Percentiles rank a stretch among this genome's conserved stretches.
These are phyloP conservation scores for Agriotes lineatus DNA, from an alignment of 2,888 invertebrate genomes.

Conservation along the genomic window DNA sequence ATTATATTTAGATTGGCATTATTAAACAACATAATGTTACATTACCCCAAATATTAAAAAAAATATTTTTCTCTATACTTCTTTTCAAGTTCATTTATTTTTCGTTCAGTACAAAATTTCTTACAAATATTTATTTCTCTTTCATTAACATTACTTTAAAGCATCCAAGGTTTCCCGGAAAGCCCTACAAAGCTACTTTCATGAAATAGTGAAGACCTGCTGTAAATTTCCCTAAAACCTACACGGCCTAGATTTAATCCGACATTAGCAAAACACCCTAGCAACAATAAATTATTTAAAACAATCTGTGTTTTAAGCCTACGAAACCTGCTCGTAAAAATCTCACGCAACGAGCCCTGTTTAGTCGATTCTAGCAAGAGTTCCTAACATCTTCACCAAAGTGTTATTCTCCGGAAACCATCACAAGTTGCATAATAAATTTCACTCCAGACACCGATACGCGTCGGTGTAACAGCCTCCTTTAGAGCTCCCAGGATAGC, in stretches of 20 bases:
- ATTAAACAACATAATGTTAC: no score
- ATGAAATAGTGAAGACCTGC: no score
- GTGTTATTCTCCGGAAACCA: constrained; percentile 41
- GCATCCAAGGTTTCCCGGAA: not conserved
- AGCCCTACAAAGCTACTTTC: no score
- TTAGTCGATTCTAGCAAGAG: constrained; percentile 29
- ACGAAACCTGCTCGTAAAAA: constrained; percentile 2
- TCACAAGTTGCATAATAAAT: constrained; percentile 45
- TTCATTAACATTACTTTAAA: no score
- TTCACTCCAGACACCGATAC: constrained; percentile 44
- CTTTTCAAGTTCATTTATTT: no score
- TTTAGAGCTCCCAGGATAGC: constrained; percentile 43
- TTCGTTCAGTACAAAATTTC: no score
- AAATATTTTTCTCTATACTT: no score
- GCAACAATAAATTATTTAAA: constrained; percentile 5
- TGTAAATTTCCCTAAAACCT: no score
- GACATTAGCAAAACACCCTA: not conserved
- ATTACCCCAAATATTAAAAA: no score
- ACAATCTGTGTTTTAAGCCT: not conserved
- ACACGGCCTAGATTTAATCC: no score
- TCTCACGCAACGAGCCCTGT: constrained; percentile 27
- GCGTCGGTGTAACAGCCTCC: constrained; percentile 43
- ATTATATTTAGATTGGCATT: no score
- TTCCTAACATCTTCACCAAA: constrained; percentile 36
- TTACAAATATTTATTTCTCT: no score